Base-by-base conservation (phyloP, 2,888 invertebrate genomes). In the Tetrapedia diversipes region DNA sequence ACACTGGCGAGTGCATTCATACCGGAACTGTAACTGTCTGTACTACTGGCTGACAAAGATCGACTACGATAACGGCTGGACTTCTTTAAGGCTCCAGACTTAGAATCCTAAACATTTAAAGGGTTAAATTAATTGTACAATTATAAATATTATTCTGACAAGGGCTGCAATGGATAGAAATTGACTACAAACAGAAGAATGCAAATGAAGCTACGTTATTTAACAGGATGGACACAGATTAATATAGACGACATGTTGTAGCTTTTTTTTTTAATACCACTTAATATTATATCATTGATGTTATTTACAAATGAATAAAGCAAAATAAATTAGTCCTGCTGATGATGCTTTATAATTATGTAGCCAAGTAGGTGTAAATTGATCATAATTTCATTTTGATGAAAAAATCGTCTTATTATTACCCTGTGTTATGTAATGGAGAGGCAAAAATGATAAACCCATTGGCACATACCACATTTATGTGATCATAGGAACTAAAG, bases 11-110 rank as follows among this genome's bases (percentile, higher is more conserved):
- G 43, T 8, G 11, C 27, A 19, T 34, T 80, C 93, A 92, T 93
- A 96, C 96, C 95, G 84, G 98, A 98, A 92, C 98, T 98, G 93
- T 98, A 98, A 27, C 98, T 98, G 92, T 98, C 98, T 65, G 97
- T 97, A 43, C 98, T 98, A 8, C 98, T 98, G 4, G 98, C 98
- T 14, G 98, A 98, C 29, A 98, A 93, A 0, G 98, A 98, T 78
- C 98, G 94, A 90, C 97, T 98, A 66, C 98, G 93, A 90, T 98
- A 97, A 64, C 98, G 94, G 85, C 96, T 97, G 19, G 97, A 95
- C 91, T 97, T 97, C 93, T 97, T 97, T 90, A 97, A 92, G 11
- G 97, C 97, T 79, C 97, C 95, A 3, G 96, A 95, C 90, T 94
- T 94, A 54, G 93, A 90, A 86, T 94, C 94, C 94, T 94, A 92